A percentile compares a stretch with the other conserved stretches of the same genome.
Evolutionary conservation across 2,113 vertebrate species (phyloP).

Genomic region (Eudyptes chrysolophus): DNA sequence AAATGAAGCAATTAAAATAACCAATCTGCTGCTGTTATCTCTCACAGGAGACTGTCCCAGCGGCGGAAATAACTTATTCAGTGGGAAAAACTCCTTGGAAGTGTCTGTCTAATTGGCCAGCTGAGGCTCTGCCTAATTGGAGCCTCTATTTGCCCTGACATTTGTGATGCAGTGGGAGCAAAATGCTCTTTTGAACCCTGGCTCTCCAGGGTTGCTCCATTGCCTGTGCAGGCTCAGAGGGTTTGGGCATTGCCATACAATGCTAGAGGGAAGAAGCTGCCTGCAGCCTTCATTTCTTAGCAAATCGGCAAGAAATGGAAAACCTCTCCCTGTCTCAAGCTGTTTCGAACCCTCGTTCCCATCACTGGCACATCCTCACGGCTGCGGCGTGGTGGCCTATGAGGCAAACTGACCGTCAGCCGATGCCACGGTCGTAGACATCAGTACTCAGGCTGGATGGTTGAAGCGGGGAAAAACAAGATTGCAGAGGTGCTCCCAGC

Average conservation of each 20-base stretch:
- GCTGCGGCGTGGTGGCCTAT: neutral
- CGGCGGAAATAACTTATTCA: neutral
- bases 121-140: neutral
- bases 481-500: neutral
- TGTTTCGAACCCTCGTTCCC: neutral
- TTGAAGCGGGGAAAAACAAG: neutral
- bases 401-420: neutral
- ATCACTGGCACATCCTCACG: neutral
- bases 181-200: neutral
- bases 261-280: neutral
- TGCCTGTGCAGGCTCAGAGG: neutral
- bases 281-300: neutral
- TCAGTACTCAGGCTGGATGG: neutral
- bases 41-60: neutral
- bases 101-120: neutral
- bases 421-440: rapidly evolving
- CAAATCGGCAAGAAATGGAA: neutral
- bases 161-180: neutral
- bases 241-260: neutral
- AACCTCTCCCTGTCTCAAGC: neutral
- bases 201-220: neutral
- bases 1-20: slow-evolving; percentile 11
- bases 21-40: neutral
- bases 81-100: neutral
- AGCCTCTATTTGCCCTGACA: neutral